These are phyloP conservation scores for Chaitophorus viminalis DNA, from an alignment of 2,888 invertebrate genomes.

Conservation along the genomic window DNA sequence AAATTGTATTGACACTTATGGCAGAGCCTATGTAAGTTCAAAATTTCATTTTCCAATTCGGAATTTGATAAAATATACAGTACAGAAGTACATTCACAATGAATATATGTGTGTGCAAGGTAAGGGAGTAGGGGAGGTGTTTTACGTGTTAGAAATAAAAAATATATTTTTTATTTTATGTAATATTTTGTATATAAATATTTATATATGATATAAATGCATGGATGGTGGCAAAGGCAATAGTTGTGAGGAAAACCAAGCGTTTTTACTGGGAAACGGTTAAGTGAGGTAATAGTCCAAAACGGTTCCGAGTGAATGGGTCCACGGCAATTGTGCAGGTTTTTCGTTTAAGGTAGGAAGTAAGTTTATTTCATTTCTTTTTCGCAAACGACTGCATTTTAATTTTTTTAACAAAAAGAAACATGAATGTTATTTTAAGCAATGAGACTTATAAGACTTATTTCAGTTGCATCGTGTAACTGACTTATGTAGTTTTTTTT, in stretches of 20 bases:
- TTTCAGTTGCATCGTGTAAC: no score
- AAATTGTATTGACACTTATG: slow-evolving; percentile 20
- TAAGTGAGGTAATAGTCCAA: slow-evolving; percentile 20
- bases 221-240: not conserved
- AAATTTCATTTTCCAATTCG: slow-evolving; percentile 14
- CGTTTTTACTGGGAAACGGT: not conserved
- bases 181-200: not conserved
- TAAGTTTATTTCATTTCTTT: not conserved
- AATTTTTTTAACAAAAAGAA: no score
- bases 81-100: not conserved
- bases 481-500: no score
- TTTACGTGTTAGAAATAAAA: slow-evolving; percentile 14
- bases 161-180: not conserved
- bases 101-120: no score
- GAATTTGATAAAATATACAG: not conserved
- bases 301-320: slow-evolving; percentile 8
- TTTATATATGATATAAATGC: not conserved
- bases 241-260: not conserved
- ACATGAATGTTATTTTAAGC: no score
- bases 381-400: not conserved
- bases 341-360: not conserved
- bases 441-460: no score
- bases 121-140: no score
- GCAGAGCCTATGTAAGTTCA: not conserved
- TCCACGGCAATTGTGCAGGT: not conserved